Conservation (phyloP, 2,888 invertebrate species). For the Deilephila porcellus region DNA sequence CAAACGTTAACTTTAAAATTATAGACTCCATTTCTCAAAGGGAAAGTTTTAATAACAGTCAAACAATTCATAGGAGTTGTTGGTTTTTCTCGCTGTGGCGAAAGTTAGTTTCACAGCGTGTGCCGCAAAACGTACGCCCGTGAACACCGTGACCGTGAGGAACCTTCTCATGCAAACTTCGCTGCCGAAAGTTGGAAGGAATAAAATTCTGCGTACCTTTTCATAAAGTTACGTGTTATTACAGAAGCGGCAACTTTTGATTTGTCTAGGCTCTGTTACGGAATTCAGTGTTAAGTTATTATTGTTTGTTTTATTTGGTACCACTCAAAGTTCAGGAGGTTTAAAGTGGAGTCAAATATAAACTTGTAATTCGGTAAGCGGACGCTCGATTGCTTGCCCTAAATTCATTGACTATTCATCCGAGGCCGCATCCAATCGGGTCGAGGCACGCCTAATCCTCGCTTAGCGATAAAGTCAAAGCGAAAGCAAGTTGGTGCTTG, state of each 20-base stretch:
- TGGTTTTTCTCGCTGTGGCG: slow-evolving; percentile 50
- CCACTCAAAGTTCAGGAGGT: slow-evolving; percentile 25
- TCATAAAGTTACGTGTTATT: slow-evolving; percentile 14
- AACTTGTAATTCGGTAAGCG: slow-evolving; percentile 51
- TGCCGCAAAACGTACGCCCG: slow-evolving; percentile 53
- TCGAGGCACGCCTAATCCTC: slow-evolving; percentile 65
- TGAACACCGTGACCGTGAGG: slow-evolving; percentile 1
- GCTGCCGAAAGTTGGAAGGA: slow-evolving; percentile 52
- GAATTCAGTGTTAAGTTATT: neutral
- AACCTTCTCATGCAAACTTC: slow-evolving; percentile 7
- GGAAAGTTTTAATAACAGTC: slow-evolving; percentile 65
- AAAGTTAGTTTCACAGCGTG: slow-evolving; percentile 60
- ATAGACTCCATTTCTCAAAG: slow-evolving; percentile 56
- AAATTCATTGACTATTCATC: slow-evolving; percentile 76
- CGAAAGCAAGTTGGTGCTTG: slow-evolving; percentile 68
- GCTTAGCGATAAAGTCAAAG: slow-evolving; percentile 72
- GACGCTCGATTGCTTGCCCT: slow-evolving; percentile 61
- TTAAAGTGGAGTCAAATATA: slow-evolving; percentile 39
- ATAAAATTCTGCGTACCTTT: slow-evolving; percentile 43
- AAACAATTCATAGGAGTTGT: slow-evolving; percentile 63
- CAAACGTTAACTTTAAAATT: slow-evolving; percentile 61
- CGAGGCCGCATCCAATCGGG: slow-evolving; percentile 67
- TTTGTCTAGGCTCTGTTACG: neutral
- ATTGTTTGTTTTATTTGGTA: slow-evolving; percentile 1
- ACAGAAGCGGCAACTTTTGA: neutral